Percentiles rank a stretch among this genome's conserved stretches.
Evolutionary conservation across 2,797 vertebrate species (phyloP).

Genomic region (Syngnathus acus): DNA sequence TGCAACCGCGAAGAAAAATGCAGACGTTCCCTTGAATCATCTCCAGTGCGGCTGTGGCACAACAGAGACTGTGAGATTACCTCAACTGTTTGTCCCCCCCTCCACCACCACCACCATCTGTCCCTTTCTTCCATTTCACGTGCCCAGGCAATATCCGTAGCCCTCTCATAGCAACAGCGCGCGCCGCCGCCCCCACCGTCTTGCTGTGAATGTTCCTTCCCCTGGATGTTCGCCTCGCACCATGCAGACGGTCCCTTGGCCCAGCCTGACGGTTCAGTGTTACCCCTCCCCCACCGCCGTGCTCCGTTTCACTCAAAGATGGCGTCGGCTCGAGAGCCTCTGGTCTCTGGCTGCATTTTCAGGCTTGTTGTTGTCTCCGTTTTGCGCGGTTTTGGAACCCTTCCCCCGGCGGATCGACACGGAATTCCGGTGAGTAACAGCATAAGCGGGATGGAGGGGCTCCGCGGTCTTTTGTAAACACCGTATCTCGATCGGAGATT

Average conservation of each 20-base stretch:
- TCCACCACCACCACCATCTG: conserved; percentile 67
- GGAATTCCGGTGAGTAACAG: conserved; percentile 69
- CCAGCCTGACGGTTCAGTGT: conserved; percentile 57
- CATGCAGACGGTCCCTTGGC: conserved; percentile 74
- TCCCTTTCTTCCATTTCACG: conserved; percentile 77
- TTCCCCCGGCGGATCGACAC: conserved; percentile 59
- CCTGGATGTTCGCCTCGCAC: conserved; percentile 56
- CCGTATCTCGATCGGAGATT: conserved; percentile 39
- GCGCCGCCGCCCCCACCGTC: conserved; percentile 52
- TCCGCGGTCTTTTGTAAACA: conserved; percentile 19
- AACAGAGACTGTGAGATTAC: conserved; percentile 60
- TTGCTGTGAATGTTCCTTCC: conserved; percentile 59
- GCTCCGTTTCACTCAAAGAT: conserved; percentile 83
- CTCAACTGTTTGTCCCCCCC: conserved; percentile 45
- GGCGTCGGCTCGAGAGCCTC: conserved; percentile 75
- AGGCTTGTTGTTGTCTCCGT: conserved; percentile 77
- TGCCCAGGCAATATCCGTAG: conserved; percentile 68
- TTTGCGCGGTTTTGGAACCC: conserved; percentile 60
- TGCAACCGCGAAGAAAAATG: conserved; percentile 47
- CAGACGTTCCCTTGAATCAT: conserved; percentile 67
- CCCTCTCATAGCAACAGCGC: conserved; percentile 72
- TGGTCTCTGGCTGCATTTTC: conserved; percentile 74
- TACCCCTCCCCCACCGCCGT: conserved; percentile 72
- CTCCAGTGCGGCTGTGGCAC: conserved; percentile 34
- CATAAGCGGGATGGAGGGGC: conserved; percentile 23